Evolutionary conservation across 2,797 vertebrate genomes (phyloP), one percentile per base, ranked within the genome.

Genomic region (Momotus momota): DNA sequence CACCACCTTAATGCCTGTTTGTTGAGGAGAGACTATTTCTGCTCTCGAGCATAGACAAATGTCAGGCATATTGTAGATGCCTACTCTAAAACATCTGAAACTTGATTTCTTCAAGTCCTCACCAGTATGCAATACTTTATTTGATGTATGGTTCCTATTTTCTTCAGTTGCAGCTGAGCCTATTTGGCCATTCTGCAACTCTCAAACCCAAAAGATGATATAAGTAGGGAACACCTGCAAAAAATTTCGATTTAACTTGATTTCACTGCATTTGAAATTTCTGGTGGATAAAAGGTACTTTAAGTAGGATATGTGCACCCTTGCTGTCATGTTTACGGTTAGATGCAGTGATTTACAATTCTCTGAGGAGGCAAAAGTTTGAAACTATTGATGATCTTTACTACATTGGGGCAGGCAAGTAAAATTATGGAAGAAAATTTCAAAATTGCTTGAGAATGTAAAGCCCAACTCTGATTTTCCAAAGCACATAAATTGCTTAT

Each of bases 91-190:
- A 67, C 35, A 85, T 60, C 54, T 82, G 86, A 93, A 86, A 8
- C 48, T 65, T 48, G 86, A 64, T 86, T 93, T 92, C 22, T 85
- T 41, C 73, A 74, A 40, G 22, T 38, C 13, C 38, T 85, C 46
- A 31, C 74, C 60, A 45, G n/a, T 40, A 22, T 4, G 38, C 52
- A 81, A 29, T 74, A 21, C 51, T 88, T 60, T 72, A 66, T 87
- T 75, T 93, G 65, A 77, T 54, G 31, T 48, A 54, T 25, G 18
- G n/a, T 14, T 71, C 23, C 57, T 29, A 3, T 80, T 86, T 90
- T 23, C 74, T 85, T 75, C 51, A 48, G 21, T 71, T 72, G 52
- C 90, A 96, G 67, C 92, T 94, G 88, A 80, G 57, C 19, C 62
- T 31, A 6, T 73, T 94, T 46, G 92, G 74, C 79, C 3, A 12